A percentile compares a stretch with the other conserved stretches of the same genome.
phyloP scores from a whole-genome alignment of 1,140 invertebrate genomes.

The Pogonomyrmex barbatus region DNA sequence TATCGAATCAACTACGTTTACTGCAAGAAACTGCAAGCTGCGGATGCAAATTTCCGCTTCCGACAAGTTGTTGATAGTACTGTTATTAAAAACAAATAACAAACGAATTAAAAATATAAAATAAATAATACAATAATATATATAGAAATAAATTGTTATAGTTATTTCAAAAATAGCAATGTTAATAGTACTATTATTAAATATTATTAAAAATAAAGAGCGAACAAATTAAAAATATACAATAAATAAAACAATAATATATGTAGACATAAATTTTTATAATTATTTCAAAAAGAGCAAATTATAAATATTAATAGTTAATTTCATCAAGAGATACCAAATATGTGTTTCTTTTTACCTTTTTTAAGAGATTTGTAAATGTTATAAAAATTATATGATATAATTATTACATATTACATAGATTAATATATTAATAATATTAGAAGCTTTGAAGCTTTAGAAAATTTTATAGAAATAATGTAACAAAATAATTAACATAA shows the following conservation, averaged over 20 bases:
- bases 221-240: no score
- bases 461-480: no score
- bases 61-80: neutral
- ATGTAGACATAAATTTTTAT: neutral
- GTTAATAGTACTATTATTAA: neutral
- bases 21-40: conserved; percentile 14
- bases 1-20: neutral
- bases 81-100: neutral
- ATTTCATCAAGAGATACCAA: no score
- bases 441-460: no score
- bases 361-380: no score
- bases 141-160: neutral
- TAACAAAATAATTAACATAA: no score
- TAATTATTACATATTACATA: neutral
- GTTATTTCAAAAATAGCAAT: neutral
- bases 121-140: neutral
- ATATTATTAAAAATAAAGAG: neutral
- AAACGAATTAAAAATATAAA: neutral
- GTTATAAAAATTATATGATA: neutral
- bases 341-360: no score
- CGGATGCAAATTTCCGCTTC: conserved; percentile 39
- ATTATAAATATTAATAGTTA: neutral
- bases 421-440: neutral
- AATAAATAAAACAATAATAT: neutral
- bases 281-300: neutral